These are phyloP conservation scores for Zonotrichia leucophrys DNA, from an alignment of 2,113 vertebrate genomes.

Conservation along the genomic window DNA sequence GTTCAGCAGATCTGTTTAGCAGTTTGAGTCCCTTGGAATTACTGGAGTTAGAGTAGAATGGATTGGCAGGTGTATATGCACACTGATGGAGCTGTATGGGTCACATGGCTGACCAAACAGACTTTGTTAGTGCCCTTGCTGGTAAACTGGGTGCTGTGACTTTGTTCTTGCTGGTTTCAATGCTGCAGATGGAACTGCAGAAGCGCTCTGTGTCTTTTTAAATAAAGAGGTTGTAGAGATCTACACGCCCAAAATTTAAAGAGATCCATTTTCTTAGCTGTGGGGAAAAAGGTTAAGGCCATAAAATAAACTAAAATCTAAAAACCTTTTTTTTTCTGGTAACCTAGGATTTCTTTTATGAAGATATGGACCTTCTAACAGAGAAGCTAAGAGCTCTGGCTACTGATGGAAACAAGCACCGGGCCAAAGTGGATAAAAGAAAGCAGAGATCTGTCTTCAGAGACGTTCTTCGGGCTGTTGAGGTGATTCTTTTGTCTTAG, in stretches of 20 bases:
- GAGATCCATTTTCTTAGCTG: not conserved
- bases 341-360: conserved; percentile 88
- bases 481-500: conserved; percentile 75
- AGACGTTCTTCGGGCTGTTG: conserved; percentile 90
- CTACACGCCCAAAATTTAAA: not conserved
- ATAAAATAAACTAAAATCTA: not conserved
- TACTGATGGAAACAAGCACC: conserved; percentile 95
- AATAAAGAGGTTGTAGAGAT: not conserved
- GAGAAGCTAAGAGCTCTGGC: conserved; percentile 86
- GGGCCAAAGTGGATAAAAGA: conserved; percentile 94
- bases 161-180: not conserved
- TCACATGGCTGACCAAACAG: not conserved
- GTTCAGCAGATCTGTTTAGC: not conserved
- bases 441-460: conserved; percentile 97
- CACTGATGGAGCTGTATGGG: not conserved
- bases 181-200: not conserved
- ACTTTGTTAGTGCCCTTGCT: not conserved
- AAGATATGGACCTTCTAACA: conserved; percentile 87
- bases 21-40: not conserved
- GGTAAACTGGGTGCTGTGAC: not conserved
- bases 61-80: not conserved
- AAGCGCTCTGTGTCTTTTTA: not conserved
- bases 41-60: not conserved
- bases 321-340: not conserved
- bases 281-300: not conserved